phyloP scores from a whole-genome alignment of 1,140 invertebrate species.

The Tetranychus urticae region DNA sequence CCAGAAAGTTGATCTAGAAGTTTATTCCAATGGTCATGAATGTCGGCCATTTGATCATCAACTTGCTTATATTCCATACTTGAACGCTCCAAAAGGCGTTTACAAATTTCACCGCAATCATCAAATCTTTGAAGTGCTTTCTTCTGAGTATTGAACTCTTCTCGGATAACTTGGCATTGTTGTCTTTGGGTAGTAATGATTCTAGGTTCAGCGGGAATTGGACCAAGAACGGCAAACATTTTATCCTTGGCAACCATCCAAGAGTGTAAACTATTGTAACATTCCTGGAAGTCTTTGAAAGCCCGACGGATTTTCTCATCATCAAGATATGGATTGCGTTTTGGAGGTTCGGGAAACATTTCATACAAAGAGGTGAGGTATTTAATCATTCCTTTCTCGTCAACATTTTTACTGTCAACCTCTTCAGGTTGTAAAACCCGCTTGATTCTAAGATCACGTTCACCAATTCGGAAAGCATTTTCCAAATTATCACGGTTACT shows the following conservation, averaged over 20 bases:
- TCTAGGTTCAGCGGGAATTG: conserved; percentile 73
- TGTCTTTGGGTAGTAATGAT: conserved; percentile 86
- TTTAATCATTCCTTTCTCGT: conserved; percentile 97
- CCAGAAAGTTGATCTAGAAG: conserved; percentile 50
- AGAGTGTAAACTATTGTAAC: conserved; percentile 29
- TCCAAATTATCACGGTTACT: conserved; percentile 75
- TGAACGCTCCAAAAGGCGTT: conserved; percentile 39
- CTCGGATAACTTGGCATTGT: conserved; percentile 25
- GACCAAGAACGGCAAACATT: conserved; percentile 77
- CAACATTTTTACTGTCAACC: conserved; percentile 91
- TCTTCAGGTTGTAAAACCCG: conserved; percentile 95
- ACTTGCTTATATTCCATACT: conserved; percentile 45
- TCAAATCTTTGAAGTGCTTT: no score
- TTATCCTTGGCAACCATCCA: conserved; percentile 81
- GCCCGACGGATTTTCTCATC: conserved; percentile 65
- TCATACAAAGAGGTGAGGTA: conserved; percentile 98
- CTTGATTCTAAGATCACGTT: conserved; percentile 91
- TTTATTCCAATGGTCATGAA: conserved; percentile 44
- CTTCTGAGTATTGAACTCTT: no score
- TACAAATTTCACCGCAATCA: conserved; percentile 32
- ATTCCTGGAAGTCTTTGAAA: conserved; percentile 30
- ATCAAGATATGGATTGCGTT: conserved; percentile 69
- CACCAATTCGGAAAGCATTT: conserved; percentile 79
- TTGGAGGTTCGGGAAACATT: conserved; percentile 71
- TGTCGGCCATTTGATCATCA: conserved; percentile 26